Base-by-base conservation (phyloP, 2,888 invertebrate species). In the Pterobdella sp. region DNA sequence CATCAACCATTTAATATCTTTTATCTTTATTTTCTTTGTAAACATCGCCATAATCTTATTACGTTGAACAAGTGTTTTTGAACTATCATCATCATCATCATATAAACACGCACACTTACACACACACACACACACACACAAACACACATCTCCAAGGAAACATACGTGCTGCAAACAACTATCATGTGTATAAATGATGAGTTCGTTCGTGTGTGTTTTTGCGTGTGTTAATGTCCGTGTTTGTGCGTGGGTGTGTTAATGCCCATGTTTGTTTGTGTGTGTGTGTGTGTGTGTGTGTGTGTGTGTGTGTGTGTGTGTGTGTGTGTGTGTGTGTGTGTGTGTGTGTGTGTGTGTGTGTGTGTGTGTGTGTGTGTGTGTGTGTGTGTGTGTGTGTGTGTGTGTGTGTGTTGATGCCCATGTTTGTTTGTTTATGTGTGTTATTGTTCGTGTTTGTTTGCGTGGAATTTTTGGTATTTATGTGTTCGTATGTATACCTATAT, bases 241-340 rank as follows among this genome's bases (percentile, higher is more conserved):
- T 7, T 42, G 42, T 42, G 42, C 18, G 42, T 42, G 42, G 7
- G 42, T 42, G 42, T 42, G 42, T 42, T 7, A 14, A 18, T 42
- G 42, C 18, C 10, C 18, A 18, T 42, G 42, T 42, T 7, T 42
- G 42, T 42, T 7, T 42, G 42, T 42, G 42, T 42, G 42, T 42
- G 42, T 42, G 42, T 42, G 42, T 42, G 42, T 42, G 42, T 7
- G 42, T 42, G 42, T 42, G 42, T 42, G 42, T 42, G 42, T 42
- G 42, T 42, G 18, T 42, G 42, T 42, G 42, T 42, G 42, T 42
- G 42, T 42, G 42, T 42, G 42, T 42, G 18, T 42, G 42, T 42
- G 42, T 42, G 42, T 42, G 42, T 42, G 42, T 42, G 42, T 42
- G 42, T 42, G 42, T 42, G 42, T 42, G 42, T 42, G 42, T 42